Evolutionary conservation across 1,140 invertebrate species (phyloP).

Genomic region (Hestina assimilis): DNA sequence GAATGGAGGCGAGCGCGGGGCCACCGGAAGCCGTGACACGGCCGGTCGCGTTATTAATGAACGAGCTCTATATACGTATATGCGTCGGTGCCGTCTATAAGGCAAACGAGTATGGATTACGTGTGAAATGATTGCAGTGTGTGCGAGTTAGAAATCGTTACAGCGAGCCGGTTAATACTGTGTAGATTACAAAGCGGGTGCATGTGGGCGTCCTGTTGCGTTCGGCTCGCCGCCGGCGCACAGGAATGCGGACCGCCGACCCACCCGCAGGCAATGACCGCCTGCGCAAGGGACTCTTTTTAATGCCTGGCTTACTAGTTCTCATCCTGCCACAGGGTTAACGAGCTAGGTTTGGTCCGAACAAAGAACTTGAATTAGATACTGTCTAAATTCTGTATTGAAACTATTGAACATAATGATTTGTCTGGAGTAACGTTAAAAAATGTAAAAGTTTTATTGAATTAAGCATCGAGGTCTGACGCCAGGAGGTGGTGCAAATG

Average conservation of each 20-base stretch:
- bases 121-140: slow-evolving; percentile 10
- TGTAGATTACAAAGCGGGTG: slow-evolving; percentile 37
- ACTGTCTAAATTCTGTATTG: neutral
- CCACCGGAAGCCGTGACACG: slow-evolving; percentile 68
- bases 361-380: slow-evolving; percentile 41
- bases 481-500: no score
- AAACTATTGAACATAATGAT: neutral
- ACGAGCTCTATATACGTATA: slow-evolving; percentile 53
- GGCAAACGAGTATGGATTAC: slow-evolving; percentile 25
- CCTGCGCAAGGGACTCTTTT: slow-evolving; percentile 64
- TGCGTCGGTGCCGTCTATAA: slow-evolving; percentile 36
- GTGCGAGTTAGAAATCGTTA: slow-evolving; percentile 15
- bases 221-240: slow-evolving; percentile 64
- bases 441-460: no score
- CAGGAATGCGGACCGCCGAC: slow-evolving; percentile 71
- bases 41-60: slow-evolving; percentile 69
- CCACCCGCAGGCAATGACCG: slow-evolving; percentile 73
- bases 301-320: slow-evolving; percentile 55
- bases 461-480: no score
- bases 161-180: slow-evolving; percentile 33
- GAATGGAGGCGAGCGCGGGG: slow-evolving; percentile 46
- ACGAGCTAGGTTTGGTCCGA: slow-evolving; percentile 40
- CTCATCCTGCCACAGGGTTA: slow-evolving; percentile 56
- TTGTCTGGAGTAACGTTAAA: no score
- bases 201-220: slow-evolving; percentile 61